These are phyloP conservation scores for Aldrovandia affinis DNA, from an alignment of 2,797 vertebrate genomes.

Conservation along the genomic window DNA sequence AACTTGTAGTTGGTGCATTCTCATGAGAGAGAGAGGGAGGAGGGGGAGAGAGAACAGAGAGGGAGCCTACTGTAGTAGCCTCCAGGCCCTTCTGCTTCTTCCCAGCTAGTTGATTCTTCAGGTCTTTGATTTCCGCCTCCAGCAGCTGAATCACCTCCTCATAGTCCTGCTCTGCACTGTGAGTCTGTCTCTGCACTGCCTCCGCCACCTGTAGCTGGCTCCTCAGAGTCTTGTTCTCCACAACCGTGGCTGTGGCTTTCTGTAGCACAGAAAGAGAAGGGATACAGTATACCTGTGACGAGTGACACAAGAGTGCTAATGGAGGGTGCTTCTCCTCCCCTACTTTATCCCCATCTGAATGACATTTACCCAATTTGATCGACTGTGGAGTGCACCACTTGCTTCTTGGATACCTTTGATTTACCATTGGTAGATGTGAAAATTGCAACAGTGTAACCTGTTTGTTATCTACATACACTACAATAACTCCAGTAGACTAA, in stretches of 20 bases:
- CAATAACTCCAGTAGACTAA: too few species aligned
- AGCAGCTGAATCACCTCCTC: slow-evolving; percentile 89
- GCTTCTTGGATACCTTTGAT: neutral
- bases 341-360: neutral
- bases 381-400: neutral
- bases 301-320: neutral
- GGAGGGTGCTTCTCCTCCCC: neutral
- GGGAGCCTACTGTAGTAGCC: slow-evolving; percentile 55
- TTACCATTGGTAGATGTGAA: neutral
- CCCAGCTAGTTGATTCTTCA: slow-evolving; percentile 79
- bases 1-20: neutral
- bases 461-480: neutral
- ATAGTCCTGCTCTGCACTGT: slow-evolving; percentile 85
- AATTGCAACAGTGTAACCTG: neutral
- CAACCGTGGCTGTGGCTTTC: slow-evolving; percentile 78
- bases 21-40: neutral
- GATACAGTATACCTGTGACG: neutral
- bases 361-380: neutral
- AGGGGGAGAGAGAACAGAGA: too few species aligned
- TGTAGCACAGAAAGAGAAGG: slow-evolving; percentile 50
- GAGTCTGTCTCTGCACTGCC: slow-evolving; percentile 69
- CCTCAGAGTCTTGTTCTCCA: slow-evolving; percentile 79
- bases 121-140: slow-evolving; percentile 86
- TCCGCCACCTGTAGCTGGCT: slow-evolving; percentile 77
- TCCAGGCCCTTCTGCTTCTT: slow-evolving; percentile 71